Conservation (phyloP, 2,888 invertebrate genomes). For the Heteromyza rotundicornis region DNA sequence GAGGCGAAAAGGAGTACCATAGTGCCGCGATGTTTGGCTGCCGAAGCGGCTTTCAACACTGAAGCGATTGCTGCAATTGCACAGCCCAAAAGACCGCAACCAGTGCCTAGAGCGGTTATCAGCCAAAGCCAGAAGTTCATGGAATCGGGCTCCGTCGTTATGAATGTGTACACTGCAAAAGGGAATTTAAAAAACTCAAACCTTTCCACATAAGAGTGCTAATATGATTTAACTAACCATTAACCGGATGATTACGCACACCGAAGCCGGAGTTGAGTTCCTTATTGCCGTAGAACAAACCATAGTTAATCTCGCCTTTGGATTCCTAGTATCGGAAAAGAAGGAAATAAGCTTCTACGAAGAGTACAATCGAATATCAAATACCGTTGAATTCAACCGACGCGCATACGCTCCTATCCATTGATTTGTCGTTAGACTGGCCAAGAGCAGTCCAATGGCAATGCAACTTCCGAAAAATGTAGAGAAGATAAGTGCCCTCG, state of each 20-base stretch:
- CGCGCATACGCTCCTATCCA: conserved; percentile 77
- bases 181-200: neutral
- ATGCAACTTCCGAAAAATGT: conserved; percentile 78
- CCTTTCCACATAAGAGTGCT: neutral
- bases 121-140: conserved; percentile 61
- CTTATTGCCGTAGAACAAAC: conserved; percentile 86
- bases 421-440: conserved; percentile 77
- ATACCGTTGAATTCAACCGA: conserved; percentile 62
- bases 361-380: neutral
- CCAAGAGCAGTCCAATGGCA: conserved; percentile 74
- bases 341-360: neutral
- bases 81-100: conserved; percentile 57
- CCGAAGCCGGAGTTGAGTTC: conserved; percentile 83
- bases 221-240: conserved; percentile 67
- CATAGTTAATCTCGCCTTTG: conserved; percentile 80
- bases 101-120: conserved; percentile 59
- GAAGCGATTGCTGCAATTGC: conserved; percentile 61
- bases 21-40: conserved; percentile 56
- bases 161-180: conserved; percentile 51
- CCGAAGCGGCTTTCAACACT: conserved; percentile 60
- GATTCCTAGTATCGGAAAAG: conserved; percentile 38
- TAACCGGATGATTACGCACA: conserved; percentile 75
- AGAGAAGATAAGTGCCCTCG: conserved; percentile 74
- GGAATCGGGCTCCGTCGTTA: conserved; percentile 54
- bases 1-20: conserved; percentile 58